Conservation (phyloP, 2,888 invertebrate genomes). For the Orthosia gracilis region DNA sequence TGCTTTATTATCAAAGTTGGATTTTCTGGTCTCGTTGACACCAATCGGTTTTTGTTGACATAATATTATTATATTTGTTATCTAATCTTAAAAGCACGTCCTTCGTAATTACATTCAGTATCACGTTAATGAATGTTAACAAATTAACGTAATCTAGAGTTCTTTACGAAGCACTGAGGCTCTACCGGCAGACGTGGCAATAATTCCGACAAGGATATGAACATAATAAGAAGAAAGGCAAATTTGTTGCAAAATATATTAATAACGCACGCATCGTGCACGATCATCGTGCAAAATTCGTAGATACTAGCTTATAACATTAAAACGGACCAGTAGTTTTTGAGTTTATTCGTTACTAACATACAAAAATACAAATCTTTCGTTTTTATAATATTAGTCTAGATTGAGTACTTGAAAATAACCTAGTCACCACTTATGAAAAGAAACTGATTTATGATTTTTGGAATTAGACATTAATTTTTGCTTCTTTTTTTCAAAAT, state of each 20-base stretch:
- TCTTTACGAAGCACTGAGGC: slow-evolving; percentile 17
- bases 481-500: too few species aligned
- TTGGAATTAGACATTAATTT: too few species aligned
- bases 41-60: not conserved
- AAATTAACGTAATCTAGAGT: slow-evolving; percentile 43
- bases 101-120: slow-evolving; percentile 29
- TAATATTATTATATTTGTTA: slow-evolving; percentile 12
- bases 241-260: not conserved
- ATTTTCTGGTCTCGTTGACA: not conserved
- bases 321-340: too few species aligned
- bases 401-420: too few species aligned
- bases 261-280: too few species aligned
- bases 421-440: too few species aligned
- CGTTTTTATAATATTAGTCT: too few species aligned
- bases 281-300: too few species aligned
- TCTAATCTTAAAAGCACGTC: slow-evolving; percentile 40
- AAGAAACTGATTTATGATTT: too few species aligned
- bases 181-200: slow-evolving; percentile 17
- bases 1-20: not conserved
- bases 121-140: slow-evolving; percentile 44
- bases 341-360: too few species aligned
- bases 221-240: not conserved
- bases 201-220: slow-evolving; percentile 3
- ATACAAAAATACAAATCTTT: too few species aligned
- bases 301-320: too few species aligned